Conservation (phyloP, 2,113 vertebrate genomes). For the Sorex araneus region DNA sequence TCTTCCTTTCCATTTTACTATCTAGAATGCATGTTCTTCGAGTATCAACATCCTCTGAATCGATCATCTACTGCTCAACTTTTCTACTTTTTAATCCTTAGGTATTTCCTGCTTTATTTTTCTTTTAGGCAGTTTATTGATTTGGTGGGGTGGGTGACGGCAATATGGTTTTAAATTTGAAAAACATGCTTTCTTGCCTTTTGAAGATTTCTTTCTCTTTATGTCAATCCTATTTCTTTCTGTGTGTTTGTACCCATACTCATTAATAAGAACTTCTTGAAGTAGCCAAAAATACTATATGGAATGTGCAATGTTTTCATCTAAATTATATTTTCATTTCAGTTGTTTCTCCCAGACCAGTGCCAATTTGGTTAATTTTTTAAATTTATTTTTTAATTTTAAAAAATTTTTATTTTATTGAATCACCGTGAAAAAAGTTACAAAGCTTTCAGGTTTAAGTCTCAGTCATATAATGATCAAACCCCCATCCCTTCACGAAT, state of each 20-base stretch:
- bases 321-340: neutral
- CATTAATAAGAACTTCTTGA: neutral
- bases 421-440: too few species aligned
- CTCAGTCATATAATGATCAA: too few species aligned
- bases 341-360: neutral
- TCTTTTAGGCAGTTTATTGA: neutral
- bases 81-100: neutral
- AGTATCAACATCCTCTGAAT: neutral
- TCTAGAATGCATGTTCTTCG: neutral
- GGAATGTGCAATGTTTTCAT: neutral
- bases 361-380: too few species aligned
- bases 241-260: neutral
- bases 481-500: too few species aligned
- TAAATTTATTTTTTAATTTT: too few species aligned
- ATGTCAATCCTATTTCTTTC: neutral
- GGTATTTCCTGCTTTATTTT: neutral
- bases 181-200: neutral
- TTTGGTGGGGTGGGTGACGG: neutral
- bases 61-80: neutral
- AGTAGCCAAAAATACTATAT: neutral
- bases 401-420: too few species aligned
- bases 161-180: neutral
- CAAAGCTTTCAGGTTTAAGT: too few species aligned
- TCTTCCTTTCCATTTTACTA: neutral
- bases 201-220: neutral